Conservation (phyloP, 1,140 invertebrate genomes). For the Liolophura sinensis region DNA sequence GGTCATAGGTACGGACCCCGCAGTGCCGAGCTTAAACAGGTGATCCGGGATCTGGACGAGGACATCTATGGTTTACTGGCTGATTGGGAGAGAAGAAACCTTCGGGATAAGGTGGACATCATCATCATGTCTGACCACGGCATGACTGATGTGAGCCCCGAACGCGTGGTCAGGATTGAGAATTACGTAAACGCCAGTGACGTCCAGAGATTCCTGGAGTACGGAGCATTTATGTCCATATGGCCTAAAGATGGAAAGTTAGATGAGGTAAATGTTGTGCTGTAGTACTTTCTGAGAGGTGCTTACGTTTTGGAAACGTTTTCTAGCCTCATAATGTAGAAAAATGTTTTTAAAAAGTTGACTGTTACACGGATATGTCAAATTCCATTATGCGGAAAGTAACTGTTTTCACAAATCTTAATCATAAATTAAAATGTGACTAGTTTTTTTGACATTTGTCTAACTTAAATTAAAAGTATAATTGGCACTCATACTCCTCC, state of each 20-base stretch:
- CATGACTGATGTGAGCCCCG: conserved; percentile 48
- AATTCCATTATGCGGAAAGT: no score
- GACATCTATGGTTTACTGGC: conserved; percentile 39
- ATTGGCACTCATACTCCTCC: no score
- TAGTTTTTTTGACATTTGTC: no score
- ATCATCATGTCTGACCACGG: conserved; percentile 61
- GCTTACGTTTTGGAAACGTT: conserved; percentile 6
- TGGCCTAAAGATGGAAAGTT: conserved; percentile 35
- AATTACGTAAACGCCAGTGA: conserved; percentile 35
- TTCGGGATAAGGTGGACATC: conserved; percentile 51
- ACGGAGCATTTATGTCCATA: conserved; percentile 45
- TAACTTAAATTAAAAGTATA: no score
- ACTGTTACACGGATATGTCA: no score
- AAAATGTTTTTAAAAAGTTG: no score
- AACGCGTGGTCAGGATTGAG: conserved; percentile 44
- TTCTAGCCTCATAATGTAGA: neutral
- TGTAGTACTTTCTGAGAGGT: neutral
- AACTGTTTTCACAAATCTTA: no score
- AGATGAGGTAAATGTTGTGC: conserved; percentile 31
- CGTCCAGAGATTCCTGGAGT: conserved; percentile 42
- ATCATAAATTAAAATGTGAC: no score
- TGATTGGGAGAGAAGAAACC: conserved; percentile 17
- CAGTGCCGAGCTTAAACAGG: conserved; percentile 23
- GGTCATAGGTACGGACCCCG: conserved; percentile 41
- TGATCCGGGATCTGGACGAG: conserved; percentile 36